Conservation (phyloP, 2,888 invertebrate species). For the Lymantria monacha region DNA sequence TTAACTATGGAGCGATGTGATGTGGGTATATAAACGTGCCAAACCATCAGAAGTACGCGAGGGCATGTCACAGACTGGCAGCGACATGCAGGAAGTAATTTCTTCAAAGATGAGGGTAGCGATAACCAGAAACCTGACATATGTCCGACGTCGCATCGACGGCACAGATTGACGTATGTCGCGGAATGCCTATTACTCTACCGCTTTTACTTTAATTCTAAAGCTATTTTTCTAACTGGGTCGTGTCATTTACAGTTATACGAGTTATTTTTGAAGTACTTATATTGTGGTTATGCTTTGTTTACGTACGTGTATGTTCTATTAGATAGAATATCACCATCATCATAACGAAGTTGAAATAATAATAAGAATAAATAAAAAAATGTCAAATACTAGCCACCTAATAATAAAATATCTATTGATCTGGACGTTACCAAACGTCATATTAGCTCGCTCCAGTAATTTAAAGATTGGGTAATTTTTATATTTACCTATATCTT, state of each 20-base stretch:
- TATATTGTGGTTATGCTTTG: too few relatives aligned
- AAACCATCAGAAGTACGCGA: constrained; percentile 45
- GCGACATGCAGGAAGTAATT: constrained; percentile 64
- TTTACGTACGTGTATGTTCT: too few relatives aligned
- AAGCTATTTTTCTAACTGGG: constrained; percentile 14
- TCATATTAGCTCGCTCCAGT: too few relatives aligned
- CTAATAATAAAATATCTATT: too few relatives aligned
- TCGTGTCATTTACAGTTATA: not conserved
- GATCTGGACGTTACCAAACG: too few relatives aligned
- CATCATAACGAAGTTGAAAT: too few relatives aligned
- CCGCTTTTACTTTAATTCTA: constrained; percentile 34
- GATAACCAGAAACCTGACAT: constrained; percentile 66
- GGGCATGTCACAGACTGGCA: constrained; percentile 49
- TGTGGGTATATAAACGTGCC: constrained; percentile 41
- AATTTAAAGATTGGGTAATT: too few relatives aligned
- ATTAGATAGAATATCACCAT: too few relatives aligned
- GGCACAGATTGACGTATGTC: constrained; percentile 59
- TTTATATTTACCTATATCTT: too few relatives aligned
- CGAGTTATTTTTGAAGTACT: too few relatives aligned
- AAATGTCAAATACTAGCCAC: too few relatives aligned
- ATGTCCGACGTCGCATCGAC: constrained; percentile 54
- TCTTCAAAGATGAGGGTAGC: constrained; percentile 67
- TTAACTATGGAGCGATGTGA: constrained; percentile 35
- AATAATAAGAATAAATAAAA: too few relatives aligned
- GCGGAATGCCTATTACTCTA: constrained; percentile 20